Evolutionary conservation across 2,113 vertebrate genomes (phyloP).

Genomic region (Misgurnus anguillicaudatus): DNA sequence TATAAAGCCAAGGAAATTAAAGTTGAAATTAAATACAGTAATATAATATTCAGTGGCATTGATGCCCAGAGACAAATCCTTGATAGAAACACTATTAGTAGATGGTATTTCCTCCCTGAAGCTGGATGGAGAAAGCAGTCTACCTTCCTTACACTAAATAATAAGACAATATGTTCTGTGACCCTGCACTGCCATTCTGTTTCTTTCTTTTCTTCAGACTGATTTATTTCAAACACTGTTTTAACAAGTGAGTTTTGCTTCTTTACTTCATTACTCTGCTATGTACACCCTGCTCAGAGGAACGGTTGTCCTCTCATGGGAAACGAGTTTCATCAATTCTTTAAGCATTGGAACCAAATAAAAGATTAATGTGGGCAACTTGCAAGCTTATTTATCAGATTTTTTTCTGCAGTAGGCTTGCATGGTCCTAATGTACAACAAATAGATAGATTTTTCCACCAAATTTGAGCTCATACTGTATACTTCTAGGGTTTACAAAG

Average conservation of each 20-base stretch:
- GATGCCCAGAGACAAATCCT: neutral
- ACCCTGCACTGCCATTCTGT: slow-evolving; percentile 46
- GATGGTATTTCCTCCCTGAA: neutral
- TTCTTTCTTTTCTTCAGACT: slow-evolving; percentile 43
- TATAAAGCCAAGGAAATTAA: too few relatives aligned
- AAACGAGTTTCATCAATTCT: slow-evolving; percentile 53
- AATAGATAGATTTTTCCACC: too few relatives aligned
- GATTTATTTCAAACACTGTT: slow-evolving; percentile 58
- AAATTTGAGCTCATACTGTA: too few relatives aligned
- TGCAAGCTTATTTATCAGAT: slow-evolving; percentile 40
- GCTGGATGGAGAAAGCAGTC: slow-evolving; percentile 22
- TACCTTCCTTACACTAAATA: slow-evolving; percentile 50
- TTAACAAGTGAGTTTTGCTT: slow-evolving; percentile 55
- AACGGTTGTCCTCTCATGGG: slow-evolving; percentile 47
- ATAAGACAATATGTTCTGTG: slow-evolving; percentile 53
- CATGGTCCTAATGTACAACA: neutral
- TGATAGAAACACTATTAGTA: neutral
- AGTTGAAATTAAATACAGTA: neutral
- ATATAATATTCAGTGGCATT: neutral
- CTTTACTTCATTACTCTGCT: slow-evolving; percentile 52
- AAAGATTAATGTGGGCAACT: slow-evolving; percentile 51
- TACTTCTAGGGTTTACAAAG: too few relatives aligned
- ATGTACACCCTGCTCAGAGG: slow-evolving; percentile 27
- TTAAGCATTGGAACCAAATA: slow-evolving; percentile 46
- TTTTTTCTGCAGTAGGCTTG: neutral